Conservation (phyloP, 2,797 vertebrate species). For the Serranus cabrilla region DNA sequence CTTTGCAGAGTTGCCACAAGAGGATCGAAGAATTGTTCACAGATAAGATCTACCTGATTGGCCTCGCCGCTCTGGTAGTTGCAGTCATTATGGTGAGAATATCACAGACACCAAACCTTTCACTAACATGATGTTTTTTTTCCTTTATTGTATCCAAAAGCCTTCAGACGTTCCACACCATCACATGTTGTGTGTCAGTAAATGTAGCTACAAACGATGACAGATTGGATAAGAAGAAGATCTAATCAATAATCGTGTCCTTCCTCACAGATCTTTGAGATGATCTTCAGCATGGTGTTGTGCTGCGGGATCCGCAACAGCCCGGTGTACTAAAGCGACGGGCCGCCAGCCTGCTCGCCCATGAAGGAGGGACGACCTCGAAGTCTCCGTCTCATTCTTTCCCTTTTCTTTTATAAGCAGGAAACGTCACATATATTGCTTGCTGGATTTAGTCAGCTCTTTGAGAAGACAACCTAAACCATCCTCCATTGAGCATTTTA, state of each 20-base stretch:
- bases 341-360: slow-evolving; percentile 25
- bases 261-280: slow-evolving; percentile 93
- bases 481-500: slow-evolving; percentile 49
- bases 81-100: slow-evolving; percentile 96
- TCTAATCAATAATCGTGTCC: slow-evolving; percentile 9
- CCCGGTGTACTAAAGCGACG: slow-evolving; percentile 90
- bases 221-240: neutral
- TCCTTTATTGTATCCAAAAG: neutral
- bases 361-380: slow-evolving; percentile 50
- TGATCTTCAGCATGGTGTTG: slow-evolving; percentile 99
- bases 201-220: too few relatives aligned
- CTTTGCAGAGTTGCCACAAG: slow-evolving; percentile 85
- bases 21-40: slow-evolving; percentile 91
- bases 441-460: slow-evolving; percentile 73
- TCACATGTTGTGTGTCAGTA: neutral
- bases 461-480: slow-evolving; percentile 48
- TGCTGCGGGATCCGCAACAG: slow-evolving; percentile 98
- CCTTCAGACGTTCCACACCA: neutral
- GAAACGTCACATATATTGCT: slow-evolving; percentile 69
- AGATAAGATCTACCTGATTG: slow-evolving; percentile 93
- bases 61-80: slow-evolving; percentile 92
- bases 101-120: neutral
- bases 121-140: neutral
- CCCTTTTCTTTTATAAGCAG: slow-evolving; percentile 63
- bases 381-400: slow-evolving; percentile 20